Evolutionary conservation across 2,797 vertebrate genomes (phyloP), one percentile per base, ranked within the genome.

Genomic region (Phataginus tricuspis): DNA sequence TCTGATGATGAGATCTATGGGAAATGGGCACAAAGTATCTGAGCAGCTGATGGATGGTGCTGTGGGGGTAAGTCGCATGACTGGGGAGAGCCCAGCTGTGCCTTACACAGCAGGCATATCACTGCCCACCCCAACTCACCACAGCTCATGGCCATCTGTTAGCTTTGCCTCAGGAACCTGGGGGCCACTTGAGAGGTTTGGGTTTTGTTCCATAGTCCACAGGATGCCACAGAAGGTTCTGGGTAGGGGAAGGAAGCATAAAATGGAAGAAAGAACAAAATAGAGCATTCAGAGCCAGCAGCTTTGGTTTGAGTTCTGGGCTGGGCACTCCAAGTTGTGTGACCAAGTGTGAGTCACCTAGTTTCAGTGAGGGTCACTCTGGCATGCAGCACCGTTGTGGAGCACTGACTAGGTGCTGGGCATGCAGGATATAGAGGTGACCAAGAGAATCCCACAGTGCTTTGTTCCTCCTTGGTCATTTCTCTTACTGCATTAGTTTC

Each of bases 31-130:
- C 95, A 86, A 75, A 84, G 94, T 39, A 3, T 96, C 97, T 51
- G 59, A 89, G 78, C 11, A 27, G 91, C 91, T 97, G 97, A 96
- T 85, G 92, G 92, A 95, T 83, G 85, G 96, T 14, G 29, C 68
- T 75, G 64, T 0, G 75, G 64, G 66, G 63, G 91, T 69, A 96
- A 78, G 94, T 97, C 96, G 53, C 84, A 79, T 97, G 97, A 97
- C 84, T 0, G 0, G 57, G 87, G 64, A 57, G 90, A 45, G 94
- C 57, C 88, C 31, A 6, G 57, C 86, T 86, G 59, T 64, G 68
- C 93, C 78, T 64, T 55, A 1, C 2, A 14, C 61, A 0, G 23
- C 0, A 2, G 55, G 45, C 69, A 91, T 57, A 68, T 25, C 57
- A n/a, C 89, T 45, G 63, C 37, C 80, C 68, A 82, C 95, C 94